Conservation (phyloP, 1,140 invertebrate species). For the Aphelenchoides avenae region DNA sequence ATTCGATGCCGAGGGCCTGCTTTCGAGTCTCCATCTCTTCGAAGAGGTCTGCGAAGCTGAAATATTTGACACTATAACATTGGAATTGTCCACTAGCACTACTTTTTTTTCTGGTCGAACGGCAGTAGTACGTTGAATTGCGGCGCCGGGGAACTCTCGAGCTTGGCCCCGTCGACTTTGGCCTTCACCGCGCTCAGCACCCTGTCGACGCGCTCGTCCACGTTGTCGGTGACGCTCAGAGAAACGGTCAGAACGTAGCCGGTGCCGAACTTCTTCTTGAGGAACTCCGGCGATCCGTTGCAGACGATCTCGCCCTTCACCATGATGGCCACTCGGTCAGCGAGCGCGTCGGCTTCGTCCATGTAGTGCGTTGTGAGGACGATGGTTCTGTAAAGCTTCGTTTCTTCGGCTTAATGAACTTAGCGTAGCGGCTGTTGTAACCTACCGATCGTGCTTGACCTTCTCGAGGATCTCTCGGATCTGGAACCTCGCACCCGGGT, state of each 20-base stretch:
- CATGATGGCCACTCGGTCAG: constrained; percentile 65
- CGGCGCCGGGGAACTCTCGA: neutral
- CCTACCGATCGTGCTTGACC: too few relatives aligned
- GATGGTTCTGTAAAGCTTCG: constrained; percentile 4
- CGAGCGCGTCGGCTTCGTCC: constrained; percentile 90
- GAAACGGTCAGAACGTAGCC: neutral
- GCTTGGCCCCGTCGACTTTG: too few relatives aligned
- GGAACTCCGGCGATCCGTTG: constrained; percentile 67
- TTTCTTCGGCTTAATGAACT: too few relatives aligned
- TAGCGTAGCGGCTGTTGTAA: too few relatives aligned
- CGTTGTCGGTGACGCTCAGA: too few relatives aligned
- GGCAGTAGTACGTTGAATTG: neutral
- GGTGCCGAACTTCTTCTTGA: constrained; percentile 61
- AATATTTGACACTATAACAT: too few relatives aligned
- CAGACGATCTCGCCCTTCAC: constrained; percentile 66
- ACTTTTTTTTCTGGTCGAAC: neutral
- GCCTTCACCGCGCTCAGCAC: neutral
- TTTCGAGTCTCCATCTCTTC: neutral
- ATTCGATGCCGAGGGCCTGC: neutral
- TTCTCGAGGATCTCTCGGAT: constrained; percentile 65
- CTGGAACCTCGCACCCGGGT: constrained; percentile 63
- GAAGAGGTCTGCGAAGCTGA: constrained; percentile 1
- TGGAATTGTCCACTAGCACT: neutral
- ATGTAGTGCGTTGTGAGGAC: constrained; percentile 91
- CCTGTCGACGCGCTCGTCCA: neutral